These are phyloP conservation scores for Phorcus lineatus DNA, from an alignment of 2,888 invertebrate genomes.

Conservation along the genomic window DNA sequence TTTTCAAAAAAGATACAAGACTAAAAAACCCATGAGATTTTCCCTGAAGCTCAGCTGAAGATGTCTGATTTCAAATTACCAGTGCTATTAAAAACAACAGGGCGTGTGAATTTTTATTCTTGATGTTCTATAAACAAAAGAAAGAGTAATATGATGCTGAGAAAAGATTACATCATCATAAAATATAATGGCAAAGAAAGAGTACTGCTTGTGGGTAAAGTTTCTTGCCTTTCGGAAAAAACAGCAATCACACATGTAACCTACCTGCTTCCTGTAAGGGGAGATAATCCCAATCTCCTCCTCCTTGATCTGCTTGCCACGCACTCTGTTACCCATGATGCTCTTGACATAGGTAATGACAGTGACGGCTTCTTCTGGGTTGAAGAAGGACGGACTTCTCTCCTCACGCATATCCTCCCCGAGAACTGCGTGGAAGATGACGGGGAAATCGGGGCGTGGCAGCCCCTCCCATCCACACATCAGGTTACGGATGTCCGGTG, in stretches of 20 bases:
- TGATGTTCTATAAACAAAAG: too few relatives aligned
- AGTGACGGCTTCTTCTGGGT: slow-evolving; percentile 60
- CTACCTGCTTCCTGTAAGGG: slow-evolving; percentile 71
- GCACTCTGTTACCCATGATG: slow-evolving; percentile 35
- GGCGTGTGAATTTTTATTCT: too few relatives aligned
- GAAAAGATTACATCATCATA: too few relatives aligned
- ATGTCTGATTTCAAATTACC: too few relatives aligned
- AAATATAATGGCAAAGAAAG: too few relatives aligned
- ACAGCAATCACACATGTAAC: not conserved
- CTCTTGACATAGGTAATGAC: slow-evolving; percentile 58
- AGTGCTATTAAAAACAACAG: too few relatives aligned
- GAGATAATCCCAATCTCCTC: slow-evolving; percentile 68
- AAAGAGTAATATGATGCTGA: too few relatives aligned
- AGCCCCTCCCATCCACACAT: slow-evolving; percentile 64
- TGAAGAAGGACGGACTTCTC: slow-evolving; percentile 70
- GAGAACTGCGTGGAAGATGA: slow-evolving; percentile 65
- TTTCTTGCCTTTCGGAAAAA: not conserved
- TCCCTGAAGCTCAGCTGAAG: too few relatives aligned
- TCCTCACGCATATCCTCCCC: slow-evolving; percentile 68
- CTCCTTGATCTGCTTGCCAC: slow-evolving; percentile 44
- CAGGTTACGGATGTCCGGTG: slow-evolving; percentile 36
- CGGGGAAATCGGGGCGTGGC: slow-evolving; percentile 57
- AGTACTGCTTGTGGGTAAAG: not conserved
- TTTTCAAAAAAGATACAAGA: too few relatives aligned
- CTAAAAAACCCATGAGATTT: too few relatives aligned